A percentile compares a stretch with the other conserved stretches of the same genome.
These are phyloP conservation scores for Sesia apiformis DNA, from an alignment of 2,888 invertebrate genomes.

Conservation along the genomic window DNA sequence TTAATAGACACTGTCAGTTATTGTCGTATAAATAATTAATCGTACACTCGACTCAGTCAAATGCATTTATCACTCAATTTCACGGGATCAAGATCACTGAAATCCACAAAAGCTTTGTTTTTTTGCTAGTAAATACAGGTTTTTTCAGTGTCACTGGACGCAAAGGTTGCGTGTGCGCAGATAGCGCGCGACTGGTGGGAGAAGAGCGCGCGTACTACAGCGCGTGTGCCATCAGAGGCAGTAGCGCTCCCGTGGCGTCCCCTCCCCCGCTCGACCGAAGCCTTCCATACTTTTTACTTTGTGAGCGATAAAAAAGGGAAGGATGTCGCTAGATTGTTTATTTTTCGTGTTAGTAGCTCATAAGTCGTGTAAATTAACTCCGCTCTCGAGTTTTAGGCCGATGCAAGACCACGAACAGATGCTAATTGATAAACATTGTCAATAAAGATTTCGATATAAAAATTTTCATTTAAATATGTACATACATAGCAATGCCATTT, in stretches of 20 bases:
- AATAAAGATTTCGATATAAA: too few relatives aligned
- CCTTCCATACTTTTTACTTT: constrained; percentile 50
- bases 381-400: constrained; percentile 27
- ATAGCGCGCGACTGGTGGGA: constrained; percentile 59
- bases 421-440: too few relatives aligned
- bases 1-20: constrained; percentile 42
- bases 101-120: constrained; percentile 40
- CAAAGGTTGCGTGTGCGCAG: constrained; percentile 57
- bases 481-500: too few relatives aligned
- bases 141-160: constrained; percentile 27
- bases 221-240: constrained; percentile 53
- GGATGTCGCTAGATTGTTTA: constrained; percentile 66
- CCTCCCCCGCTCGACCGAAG: constrained; percentile 39
- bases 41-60: not conserved
- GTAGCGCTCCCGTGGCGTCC: constrained; percentile 65
- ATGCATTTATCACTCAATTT: constrained; percentile 12
- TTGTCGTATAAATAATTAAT: constrained; percentile 25
- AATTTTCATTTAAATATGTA: too few relatives aligned
- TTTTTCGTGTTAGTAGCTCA: constrained; percentile 69
- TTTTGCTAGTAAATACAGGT: constrained; percentile 1
- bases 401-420: too few relatives aligned
- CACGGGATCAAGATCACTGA: constrained; percentile 45
- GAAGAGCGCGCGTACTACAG: constrained; percentile 67
- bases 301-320: constrained; percentile 66
- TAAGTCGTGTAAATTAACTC: constrained; percentile 68